A percentile compares a stretch with the other conserved stretches of the same genome.
Conservation (phyloP, 2,113 vertebrate species). For the Anolis carolinensis region DNA sequence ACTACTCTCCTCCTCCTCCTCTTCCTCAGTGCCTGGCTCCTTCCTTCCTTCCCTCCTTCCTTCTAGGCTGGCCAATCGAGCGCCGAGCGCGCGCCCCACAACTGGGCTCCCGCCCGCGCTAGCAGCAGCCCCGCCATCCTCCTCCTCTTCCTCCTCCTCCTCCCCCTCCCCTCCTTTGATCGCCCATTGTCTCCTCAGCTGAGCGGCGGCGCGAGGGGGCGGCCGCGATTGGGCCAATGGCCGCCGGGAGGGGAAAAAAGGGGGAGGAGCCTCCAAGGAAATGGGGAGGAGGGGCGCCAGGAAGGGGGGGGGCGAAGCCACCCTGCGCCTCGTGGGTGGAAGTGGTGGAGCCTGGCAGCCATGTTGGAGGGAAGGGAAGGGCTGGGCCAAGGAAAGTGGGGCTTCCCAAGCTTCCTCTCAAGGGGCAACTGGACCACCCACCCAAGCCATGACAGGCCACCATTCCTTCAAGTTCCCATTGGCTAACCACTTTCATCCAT, state of each 20-base stretch:
- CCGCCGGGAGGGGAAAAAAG: background rate
- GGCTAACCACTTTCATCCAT: background rate
- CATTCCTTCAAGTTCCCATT: background rate
- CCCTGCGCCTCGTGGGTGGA: constrained; percentile 19
- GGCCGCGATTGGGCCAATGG: constrained; percentile 45
- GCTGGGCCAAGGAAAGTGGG: background rate
- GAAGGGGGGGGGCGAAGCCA: background rate
- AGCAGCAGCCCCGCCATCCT: constrained; percentile 35
- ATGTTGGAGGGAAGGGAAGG: background rate
- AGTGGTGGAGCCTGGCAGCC: background rate
- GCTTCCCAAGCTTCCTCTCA: constrained; percentile 3
- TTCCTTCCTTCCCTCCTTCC: constrained; percentile 44
- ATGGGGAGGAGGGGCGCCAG: background rate
- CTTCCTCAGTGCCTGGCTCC: constrained; percentile 6
- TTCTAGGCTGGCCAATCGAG: constrained; percentile 65
- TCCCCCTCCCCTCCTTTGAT: constrained; percentile 40
- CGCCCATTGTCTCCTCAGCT: constrained; percentile 64
- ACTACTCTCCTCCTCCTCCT: background rate
- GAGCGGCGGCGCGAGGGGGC: constrained; percentile 57
- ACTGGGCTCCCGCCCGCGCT: no score
- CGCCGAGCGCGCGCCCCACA: constrained; percentile 52
- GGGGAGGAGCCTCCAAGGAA: background rate
- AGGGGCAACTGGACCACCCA: constrained; percentile 2
- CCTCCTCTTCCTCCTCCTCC: constrained; percentile 38
- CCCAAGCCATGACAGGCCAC: background rate